Percentiles rank a stretch among this genome's conserved stretches.
phyloP scores from a whole-genome alignment of 2,888 invertebrate genomes.

The Drosophila antonietae region DNA sequence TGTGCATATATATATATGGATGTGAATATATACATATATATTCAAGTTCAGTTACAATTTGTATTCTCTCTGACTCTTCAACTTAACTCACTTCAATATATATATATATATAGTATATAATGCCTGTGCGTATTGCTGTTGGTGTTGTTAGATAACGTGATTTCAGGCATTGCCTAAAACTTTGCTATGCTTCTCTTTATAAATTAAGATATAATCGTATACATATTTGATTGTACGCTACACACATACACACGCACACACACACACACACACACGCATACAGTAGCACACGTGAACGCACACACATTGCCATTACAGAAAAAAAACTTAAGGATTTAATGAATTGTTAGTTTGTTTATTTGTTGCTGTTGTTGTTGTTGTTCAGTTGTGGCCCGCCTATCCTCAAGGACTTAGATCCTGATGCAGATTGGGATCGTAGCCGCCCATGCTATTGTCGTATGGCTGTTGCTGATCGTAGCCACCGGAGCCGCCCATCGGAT shows the following conservation, averaged over 20 bases:
- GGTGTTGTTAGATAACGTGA: slow-evolving; percentile 19
- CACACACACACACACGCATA: slow-evolving; percentile 24
- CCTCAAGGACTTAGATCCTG: slow-evolving; percentile 91
- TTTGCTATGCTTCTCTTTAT: slow-evolving; percentile 12
- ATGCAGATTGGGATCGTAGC: slow-evolving; percentile 94
- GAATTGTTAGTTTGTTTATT: slow-evolving; percentile 1
- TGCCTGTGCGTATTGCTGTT: slow-evolving; percentile 16
- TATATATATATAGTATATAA: background rate
- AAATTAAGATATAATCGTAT: slow-evolving; percentile 69
- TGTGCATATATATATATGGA: slow-evolving; percentile 19
- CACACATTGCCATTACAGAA: slow-evolving; percentile 24
- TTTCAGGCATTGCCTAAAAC: background rate
- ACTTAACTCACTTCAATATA: background rate
- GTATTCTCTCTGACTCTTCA: background rate
- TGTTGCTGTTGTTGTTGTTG: slow-evolving; percentile 13
- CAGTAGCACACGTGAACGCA: slow-evolving; percentile 2
- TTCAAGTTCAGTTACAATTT: background rate
- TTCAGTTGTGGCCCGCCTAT: slow-evolving; percentile 65
- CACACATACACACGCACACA: slow-evolving; percentile 33
- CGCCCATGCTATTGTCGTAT: slow-evolving; percentile 95
- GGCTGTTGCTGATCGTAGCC: slow-evolving; percentile 95
- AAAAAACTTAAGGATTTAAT: slow-evolving; percentile 42
- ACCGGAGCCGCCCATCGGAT: slow-evolving; percentile 95
- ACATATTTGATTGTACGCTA: slow-evolving; percentile 67
- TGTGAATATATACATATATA: slow-evolving; percentile 10